Evolutionary conservation across 2,888 invertebrate species (phyloP).

Genomic region (Chymomyza caudatula): DNA sequence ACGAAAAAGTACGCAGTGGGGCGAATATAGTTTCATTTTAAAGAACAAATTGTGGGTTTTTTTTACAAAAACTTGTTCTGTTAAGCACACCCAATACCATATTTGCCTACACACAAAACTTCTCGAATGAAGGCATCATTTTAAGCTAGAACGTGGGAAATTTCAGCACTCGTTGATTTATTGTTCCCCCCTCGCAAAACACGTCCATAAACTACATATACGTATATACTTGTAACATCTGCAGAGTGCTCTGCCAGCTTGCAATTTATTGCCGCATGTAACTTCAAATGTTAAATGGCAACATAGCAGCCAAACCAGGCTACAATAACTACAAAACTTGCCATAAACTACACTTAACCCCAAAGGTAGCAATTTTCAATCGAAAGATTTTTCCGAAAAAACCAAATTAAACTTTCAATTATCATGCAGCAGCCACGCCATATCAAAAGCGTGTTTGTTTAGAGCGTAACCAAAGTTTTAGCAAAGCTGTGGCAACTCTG

Average conservation of each 20-base stretch:
- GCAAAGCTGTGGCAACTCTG: not conserved
- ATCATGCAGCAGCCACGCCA: constrained; percentile 7
- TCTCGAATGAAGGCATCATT: constrained; percentile 7
- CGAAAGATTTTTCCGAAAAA: constrained; percentile 10
- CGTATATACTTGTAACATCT: not conserved
- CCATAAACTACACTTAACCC: not conserved
- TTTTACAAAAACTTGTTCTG: no score
- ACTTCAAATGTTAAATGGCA: constrained; percentile 36
- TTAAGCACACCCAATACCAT: no score
- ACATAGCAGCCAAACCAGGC: not conserved
- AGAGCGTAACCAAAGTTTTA: not conserved
- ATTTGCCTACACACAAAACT: no score
- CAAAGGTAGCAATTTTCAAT: not conserved
- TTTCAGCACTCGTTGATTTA: not conserved
- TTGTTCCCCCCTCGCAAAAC: not conserved
- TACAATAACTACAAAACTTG: constrained; percentile 5
- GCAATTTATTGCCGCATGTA: constrained; percentile 62
- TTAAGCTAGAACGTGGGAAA: constrained; percentile 43
- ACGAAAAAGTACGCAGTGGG: no score
- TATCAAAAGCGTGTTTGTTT: not conserved
- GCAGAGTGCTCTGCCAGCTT: constrained; percentile 1
- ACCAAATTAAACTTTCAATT: constrained; percentile 26
- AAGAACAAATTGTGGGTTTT: no score
- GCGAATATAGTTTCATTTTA: no score
- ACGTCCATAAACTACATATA: not conserved